A percentile compares a stretch with the other conserved stretches of the same genome.
These are phyloP conservation scores for Phorcus lineatus DNA, from an alignment of 2,888 invertebrate species.

Conservation along the genomic window DNA sequence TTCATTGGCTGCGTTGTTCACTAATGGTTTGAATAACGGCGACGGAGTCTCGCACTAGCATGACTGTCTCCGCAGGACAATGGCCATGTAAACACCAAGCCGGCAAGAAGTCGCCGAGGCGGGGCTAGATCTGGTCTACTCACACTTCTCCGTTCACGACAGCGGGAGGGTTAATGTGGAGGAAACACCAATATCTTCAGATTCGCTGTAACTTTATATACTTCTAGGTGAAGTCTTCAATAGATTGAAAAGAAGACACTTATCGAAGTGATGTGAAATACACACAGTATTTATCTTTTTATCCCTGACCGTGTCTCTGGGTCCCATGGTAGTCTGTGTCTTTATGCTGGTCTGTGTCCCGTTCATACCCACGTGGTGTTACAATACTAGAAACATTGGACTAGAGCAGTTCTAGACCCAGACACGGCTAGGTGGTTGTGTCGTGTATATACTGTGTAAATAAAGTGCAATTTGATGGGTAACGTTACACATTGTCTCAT, in stretches of 20 bases:
- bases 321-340: no score
- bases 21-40: conserved; percentile 22
- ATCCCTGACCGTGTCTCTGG: not conserved
- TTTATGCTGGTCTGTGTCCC: not conserved
- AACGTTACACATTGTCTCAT: conserved; percentile 1
- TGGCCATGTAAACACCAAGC: conserved; percentile 28
- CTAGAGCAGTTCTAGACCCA: not conserved
- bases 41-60: not conserved
- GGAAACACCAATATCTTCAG: conserved; percentile 2
- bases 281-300: not conserved
- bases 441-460: conserved; percentile 8
- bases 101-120: conserved; percentile 28
- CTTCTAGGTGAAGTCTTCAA: not conserved
- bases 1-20: conserved; percentile 12
- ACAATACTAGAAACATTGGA: not conserved
- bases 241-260: conserved; percentile 7
- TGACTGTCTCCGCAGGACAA: conserved; percentile 34
- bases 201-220: conserved; percentile 22
- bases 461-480: conserved; percentile 8
- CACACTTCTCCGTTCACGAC: not conserved
- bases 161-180: not conserved
- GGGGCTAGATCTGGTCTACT: conserved; percentile 1
- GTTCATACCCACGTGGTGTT: not conserved
- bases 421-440: not conserved
- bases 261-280: conserved; percentile 19